Conservation (phyloP, 2,888 invertebrate species). For the Blomia tropicalis region DNA sequence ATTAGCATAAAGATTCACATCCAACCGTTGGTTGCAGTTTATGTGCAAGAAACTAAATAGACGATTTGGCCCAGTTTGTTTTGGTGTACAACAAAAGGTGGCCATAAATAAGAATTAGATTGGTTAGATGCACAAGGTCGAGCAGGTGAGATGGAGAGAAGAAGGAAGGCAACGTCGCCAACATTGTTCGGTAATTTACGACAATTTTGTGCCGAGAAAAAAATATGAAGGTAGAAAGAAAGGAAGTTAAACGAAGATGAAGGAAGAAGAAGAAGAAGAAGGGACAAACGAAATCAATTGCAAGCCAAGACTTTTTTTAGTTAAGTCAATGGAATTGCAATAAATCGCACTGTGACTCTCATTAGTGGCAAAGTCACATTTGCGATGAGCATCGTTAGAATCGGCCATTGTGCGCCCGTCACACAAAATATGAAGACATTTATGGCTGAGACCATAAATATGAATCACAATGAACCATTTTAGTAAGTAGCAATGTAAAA, state of each 20-base stretch:
- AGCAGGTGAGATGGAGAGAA: background rate
- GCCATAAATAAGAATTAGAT: background rate
- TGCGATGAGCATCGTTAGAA: background rate
- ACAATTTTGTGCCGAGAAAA: too few relatives aligned
- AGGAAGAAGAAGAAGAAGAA: too few relatives aligned
- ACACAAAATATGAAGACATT: slow-evolving; percentile 1
- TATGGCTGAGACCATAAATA: slow-evolving; percentile 8
- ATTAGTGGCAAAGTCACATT: background rate
- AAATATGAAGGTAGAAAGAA: too few relatives aligned
- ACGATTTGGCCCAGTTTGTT: too few relatives aligned
- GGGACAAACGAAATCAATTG: too few relatives aligned
- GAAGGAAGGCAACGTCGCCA: background rate
- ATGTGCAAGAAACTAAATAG: too few relatives aligned
- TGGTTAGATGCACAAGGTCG: background rate
- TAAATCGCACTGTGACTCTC: slow-evolving; percentile 5
- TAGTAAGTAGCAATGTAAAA: background rate
- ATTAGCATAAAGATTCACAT: too few relatives aligned
- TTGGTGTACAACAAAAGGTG: too few relatives aligned
- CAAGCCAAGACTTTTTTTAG: too few relatives aligned
- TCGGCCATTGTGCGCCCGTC: background rate
- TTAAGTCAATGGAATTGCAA: background rate
- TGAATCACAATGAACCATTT: slow-evolving; percentile 12
- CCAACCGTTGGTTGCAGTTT: too few relatives aligned
- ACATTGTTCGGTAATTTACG: background rate
- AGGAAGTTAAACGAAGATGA: too few relatives aligned